Conservation (phyloP, 2,113 vertebrate genomes). For the Ovibos moschatus region DNA sequence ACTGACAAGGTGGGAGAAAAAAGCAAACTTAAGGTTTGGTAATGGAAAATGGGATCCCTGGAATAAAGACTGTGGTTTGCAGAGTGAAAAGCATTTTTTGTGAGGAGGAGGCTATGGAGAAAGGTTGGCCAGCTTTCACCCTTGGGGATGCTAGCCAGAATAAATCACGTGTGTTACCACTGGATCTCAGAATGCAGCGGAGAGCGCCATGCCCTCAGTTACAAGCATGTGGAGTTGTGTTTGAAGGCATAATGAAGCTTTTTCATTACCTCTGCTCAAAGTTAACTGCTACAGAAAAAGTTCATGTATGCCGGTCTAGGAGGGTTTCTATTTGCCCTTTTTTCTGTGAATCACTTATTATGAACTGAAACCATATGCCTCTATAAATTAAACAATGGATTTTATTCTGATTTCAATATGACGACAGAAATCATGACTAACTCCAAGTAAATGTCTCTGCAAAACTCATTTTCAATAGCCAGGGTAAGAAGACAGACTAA, state of each 20-base stretch:
- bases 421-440: constrained; percentile 10
- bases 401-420: constrained; percentile 8
- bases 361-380: not conserved
- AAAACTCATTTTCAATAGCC: not conserved
- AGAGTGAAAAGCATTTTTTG: not conserved
- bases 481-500: not conserved
- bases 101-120: not conserved
- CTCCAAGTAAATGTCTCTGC: not conserved
- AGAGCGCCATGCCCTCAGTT: not conserved
- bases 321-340: not conserved
- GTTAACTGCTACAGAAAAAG: not conserved
- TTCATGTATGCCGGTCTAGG: not conserved
- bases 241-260: not conserved
- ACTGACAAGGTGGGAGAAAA: not conserved
- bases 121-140: not conserved
- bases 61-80: not conserved
- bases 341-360: not conserved
- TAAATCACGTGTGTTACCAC: not conserved
- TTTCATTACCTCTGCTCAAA: not conserved
- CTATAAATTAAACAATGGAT: constrained; percentile 26
- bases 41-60: not conserved
- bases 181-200: not conserved
- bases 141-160: not conserved
- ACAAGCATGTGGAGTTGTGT: not conserved
- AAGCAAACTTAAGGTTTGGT: not conserved